Base-by-base conservation (phyloP, 2,797 vertebrate genomes). In the Coendou prehensilis region DNA sequence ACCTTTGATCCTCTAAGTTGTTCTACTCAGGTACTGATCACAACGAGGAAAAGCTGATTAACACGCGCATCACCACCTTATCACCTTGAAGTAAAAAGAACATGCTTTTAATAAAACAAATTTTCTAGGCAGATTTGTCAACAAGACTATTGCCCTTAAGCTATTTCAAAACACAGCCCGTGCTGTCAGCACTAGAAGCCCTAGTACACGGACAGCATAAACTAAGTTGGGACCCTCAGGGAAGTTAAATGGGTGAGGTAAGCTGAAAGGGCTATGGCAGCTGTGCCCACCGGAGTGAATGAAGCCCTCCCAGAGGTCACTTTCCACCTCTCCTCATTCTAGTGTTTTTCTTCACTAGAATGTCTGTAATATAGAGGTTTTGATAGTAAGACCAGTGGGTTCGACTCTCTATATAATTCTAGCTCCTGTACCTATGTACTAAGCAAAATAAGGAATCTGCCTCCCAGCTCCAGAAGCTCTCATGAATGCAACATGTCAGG, bases 191-290 rank as follows among this genome's bases (percentile, higher is more conserved):
- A 4, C 17, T 10, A 33, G 33, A 50, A 9, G 37, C 11, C 9
- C 6, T 5, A 9, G 13, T n/a, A 37, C 20, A 2, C 41, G 10
- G 18, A 41, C 5, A 9, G 1, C 0, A 47, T 14, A 13, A 33
- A 33, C 1, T 30, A 37, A 14, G 7, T 6, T 78, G 15, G 57
- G 86, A 50, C 22, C 22, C 0, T 59, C 3, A 7, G 47, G 30
- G n/a, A 67, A 67, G 30, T 47, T n/a, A 8, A 11, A 52, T 33
- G 7, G 10, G 4, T 15, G 3, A 57, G 14, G 20, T 7, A 2
- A 89, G 37, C 47, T n/a, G n/a, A 33, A 14, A 57, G 61, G 26
- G 37, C 7, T 1, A 4, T 1, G 6, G 57, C 9, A 33, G 28
- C n/a, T 64, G 37, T 20, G 30, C 22, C 69, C 5, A 23, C 54